These are phyloP conservation scores for Erpobdella octoculata DNA, from an alignment of 2,888 invertebrate genomes.

Conservation along the genomic window DNA sequence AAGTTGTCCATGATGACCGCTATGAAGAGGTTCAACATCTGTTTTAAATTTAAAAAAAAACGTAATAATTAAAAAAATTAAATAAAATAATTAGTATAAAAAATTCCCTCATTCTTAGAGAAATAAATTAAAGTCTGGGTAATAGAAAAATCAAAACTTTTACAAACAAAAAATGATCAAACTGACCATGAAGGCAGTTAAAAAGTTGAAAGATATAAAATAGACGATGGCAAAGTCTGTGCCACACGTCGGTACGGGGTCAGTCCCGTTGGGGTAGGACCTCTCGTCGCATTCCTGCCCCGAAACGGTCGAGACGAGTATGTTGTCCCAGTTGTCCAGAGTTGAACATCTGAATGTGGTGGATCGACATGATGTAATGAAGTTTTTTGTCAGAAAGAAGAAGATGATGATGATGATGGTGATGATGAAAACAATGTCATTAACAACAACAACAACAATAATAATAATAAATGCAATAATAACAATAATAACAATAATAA, in stretches of 20 bases:
- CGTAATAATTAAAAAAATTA: too few relatives aligned
- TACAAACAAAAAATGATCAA: too few relatives aligned
- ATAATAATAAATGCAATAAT: too few relatives aligned
- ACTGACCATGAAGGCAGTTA: conserved; percentile 94
- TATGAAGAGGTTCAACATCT: conserved; percentile 99
- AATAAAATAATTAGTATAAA: too few relatives aligned
- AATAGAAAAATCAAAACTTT: too few relatives aligned
- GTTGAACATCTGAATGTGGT: conserved; percentile 79
- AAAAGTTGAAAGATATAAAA: conserved; percentile 78
- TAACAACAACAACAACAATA: too few relatives aligned
- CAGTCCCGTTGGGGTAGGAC: background rate
- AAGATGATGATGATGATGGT: background rate
- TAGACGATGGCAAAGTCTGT: conserved; percentile 83
- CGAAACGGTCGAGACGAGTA: conserved; percentile 93
- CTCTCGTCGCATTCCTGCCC: conserved; percentile 71
- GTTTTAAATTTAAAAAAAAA: too few relatives aligned
- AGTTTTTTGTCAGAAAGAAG: background rate
- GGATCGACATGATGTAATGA: too few relatives aligned
- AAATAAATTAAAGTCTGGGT: too few relatives aligned
- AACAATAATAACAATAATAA: too few relatives aligned
- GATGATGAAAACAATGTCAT: background rate
- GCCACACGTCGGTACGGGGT: conserved; percentile 63
- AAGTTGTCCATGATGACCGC: conserved; percentile 99
- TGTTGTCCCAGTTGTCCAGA: conserved; percentile 97
- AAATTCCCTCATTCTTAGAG: too few relatives aligned